Evolutionary conservation across 2,797 vertebrate species (phyloP).

Genomic region (Neomorphus geoffroyi): DNA sequence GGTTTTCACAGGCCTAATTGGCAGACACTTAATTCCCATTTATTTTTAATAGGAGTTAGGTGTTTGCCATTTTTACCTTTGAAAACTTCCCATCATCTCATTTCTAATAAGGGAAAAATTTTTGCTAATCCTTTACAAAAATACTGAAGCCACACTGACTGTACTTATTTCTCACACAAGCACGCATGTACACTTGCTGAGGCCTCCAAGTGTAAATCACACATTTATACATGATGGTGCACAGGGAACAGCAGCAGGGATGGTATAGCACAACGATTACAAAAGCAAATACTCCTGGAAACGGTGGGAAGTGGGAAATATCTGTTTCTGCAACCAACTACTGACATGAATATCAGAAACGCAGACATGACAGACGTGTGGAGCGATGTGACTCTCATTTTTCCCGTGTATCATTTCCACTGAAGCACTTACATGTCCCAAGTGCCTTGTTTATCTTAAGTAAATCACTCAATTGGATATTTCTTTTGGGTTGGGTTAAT

Average conservation of each 20-base stretch:
- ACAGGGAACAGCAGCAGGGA: neutral
- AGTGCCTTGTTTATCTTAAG: constrained; percentile 11
- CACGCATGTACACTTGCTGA: neutral
- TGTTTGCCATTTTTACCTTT: constrained; percentile 37
- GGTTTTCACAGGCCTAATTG: constrained; percentile 40
- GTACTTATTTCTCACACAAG: neutral
- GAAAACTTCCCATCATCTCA: constrained; percentile 51
- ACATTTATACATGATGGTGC: neutral
- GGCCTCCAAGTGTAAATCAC: neutral
- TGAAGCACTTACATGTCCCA: constrained; percentile 3
- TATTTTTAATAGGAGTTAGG: constrained; percentile 43
- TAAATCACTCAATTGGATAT: neutral
- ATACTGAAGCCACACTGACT: constrained; percentile 15
- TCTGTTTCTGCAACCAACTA: neutral
- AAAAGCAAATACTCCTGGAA: neutral
- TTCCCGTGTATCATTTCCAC: constrained; percentile 12
- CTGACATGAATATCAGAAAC: neutral
- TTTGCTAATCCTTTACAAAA: constrained; percentile 43
- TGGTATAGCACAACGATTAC: neutral
- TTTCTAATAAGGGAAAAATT: constrained; percentile 11
- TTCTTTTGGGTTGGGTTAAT: constrained; percentile 27
- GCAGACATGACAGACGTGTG: neutral
- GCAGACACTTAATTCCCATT: constrained; percentile 37
- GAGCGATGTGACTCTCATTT: neutral
- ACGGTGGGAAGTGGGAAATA: neutral